A percentile compares a stretch with the other conserved stretches of the same genome.
These are phyloP conservation scores for Andrena praecox DNA, from an alignment of 2,888 invertebrate genomes.

Conservation along the genomic window DNA sequence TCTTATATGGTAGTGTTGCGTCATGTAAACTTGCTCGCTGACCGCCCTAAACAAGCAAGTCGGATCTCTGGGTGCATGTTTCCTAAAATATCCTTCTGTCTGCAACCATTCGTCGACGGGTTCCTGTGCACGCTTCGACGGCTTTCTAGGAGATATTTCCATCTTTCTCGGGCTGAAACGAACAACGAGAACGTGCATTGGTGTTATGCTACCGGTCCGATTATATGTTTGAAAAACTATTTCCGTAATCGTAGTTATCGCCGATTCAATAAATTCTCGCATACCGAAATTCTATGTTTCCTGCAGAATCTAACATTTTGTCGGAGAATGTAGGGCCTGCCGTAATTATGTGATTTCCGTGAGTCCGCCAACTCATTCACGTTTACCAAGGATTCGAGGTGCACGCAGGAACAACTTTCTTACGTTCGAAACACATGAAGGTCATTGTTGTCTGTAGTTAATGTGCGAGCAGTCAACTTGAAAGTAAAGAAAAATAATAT, in stretches of 20 bases:
- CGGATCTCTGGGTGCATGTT: slow-evolving; percentile 95
- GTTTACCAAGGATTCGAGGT: not conserved
- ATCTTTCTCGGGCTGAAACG: slow-evolving; percentile 55
- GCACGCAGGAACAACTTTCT: slow-evolving; percentile 4
- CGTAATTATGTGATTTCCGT: not conserved
- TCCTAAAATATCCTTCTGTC: slow-evolving; percentile 92
- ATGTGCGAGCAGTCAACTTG: slow-evolving; percentile 3
- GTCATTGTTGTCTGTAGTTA: slow-evolving; percentile 3
- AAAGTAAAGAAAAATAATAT: slow-evolving; percentile 16
- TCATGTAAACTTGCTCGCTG: slow-evolving; percentile 92
- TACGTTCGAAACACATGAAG: slow-evolving; percentile 21
- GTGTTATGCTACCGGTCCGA: not conserved
- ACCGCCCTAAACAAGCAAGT: slow-evolving; percentile 95
- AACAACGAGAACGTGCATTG: not conserved
- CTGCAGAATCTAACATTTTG: no score
- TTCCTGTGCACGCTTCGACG: slow-evolving; percentile 75
- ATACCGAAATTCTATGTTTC: not conserved
- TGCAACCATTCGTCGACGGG: slow-evolving; percentile 92
- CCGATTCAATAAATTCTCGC: not conserved
- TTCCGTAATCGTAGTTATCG: not conserved
- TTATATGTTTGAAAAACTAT: not conserved
- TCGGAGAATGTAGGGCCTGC: no score
- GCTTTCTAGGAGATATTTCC: slow-evolving; percentile 77
- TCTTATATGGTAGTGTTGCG: slow-evolving; percentile 90
- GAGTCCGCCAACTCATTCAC: not conserved